Percentiles rank a stretch among this genome's conserved stretches.
phyloP scores from a whole-genome alignment of 2,888 invertebrate genomes.

The Rotaria macrura region DNA sequence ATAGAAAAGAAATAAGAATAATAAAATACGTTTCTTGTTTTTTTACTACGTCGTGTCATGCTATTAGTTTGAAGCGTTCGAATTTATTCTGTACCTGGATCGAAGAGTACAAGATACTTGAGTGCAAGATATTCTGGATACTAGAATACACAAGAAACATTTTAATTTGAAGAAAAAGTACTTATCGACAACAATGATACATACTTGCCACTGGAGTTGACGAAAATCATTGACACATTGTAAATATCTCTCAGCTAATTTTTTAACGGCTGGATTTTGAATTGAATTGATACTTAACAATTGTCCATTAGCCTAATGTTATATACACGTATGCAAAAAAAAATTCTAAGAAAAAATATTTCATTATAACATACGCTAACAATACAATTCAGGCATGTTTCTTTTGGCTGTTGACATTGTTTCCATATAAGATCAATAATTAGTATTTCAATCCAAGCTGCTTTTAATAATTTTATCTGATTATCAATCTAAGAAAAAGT shows the following conservation, averaged over 20 bases:
- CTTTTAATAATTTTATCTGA: conserved; percentile 93
- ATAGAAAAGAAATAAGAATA: too few species aligned
- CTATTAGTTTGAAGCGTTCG: too few species aligned
- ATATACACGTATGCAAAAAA: neutral
- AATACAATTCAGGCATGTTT: neutral
- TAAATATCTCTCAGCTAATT: conserved; percentile 27
- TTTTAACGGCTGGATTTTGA: conserved; percentile 29
- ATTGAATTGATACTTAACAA: conserved; percentile 24
- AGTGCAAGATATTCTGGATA: conserved; percentile 32
- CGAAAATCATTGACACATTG: conserved; percentile 31
- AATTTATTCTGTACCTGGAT: conserved; percentile 17
- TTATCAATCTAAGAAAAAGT: conserved; percentile 99
- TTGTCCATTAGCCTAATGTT: conserved; percentile 26
- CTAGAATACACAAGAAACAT: neutral
- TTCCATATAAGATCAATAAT: conserved; percentile 74
- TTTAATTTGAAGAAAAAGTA: neutral
- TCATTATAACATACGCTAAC: neutral
- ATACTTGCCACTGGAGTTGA: conserved; percentile 18
- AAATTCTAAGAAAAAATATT: neutral
- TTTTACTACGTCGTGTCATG: too few species aligned
- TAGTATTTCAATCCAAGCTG: conserved; percentile 96
- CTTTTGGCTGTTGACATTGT: conserved; percentile 30
- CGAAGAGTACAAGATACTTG: conserved; percentile 33
- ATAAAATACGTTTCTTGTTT: too few species aligned
- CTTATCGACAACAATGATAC: neutral